Evolutionary conservation across 1,140 invertebrate genomes (phyloP).

Genomic region (Drosophila hydei): DNA sequence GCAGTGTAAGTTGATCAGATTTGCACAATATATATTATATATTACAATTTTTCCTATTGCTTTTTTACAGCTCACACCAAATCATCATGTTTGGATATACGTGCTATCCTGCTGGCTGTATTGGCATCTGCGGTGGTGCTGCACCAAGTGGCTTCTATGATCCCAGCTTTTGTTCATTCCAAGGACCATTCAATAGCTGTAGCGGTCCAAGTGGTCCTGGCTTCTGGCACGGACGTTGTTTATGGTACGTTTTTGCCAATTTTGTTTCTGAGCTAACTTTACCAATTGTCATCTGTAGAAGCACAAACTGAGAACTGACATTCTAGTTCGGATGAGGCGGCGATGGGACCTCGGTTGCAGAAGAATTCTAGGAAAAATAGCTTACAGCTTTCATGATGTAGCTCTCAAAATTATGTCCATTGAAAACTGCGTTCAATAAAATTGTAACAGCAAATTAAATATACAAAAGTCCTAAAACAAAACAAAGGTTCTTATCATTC

Average conservation of each 20-base stretch:
- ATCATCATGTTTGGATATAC: constrained; percentile 46
- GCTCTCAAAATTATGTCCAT: constrained; percentile 27
- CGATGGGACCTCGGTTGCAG: constrained; percentile 9
- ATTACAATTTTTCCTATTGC: too few species aligned
- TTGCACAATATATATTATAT: background rate
- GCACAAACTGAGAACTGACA: background rate
- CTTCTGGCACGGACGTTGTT: constrained; percentile 38
- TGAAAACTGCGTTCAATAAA: background rate
- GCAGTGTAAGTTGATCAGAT: constrained; percentile 2
- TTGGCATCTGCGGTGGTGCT: constrained; percentile 51
- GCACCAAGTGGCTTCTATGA: constrained; percentile 54
- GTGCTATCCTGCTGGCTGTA: constrained; percentile 49
- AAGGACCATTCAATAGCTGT: constrained; percentile 55
- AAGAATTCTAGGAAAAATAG: background rate
- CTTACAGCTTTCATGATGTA: constrained; percentile 1
- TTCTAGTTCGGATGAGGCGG: background rate
- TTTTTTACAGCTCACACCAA: background rate
- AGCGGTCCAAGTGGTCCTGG: constrained; percentile 44
- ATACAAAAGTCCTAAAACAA: background rate
- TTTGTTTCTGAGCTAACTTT: background rate
- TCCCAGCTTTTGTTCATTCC: constrained; percentile 45
- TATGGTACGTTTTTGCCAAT: background rate
- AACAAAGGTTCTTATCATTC: too few species aligned
- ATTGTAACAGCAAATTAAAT: background rate
- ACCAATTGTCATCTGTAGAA: background rate